Percentiles rank a stretch among this genome's conserved stretches.
Conservation (phyloP, 2,888 invertebrate genomes). For the Drosophila barbarae region DNA sequence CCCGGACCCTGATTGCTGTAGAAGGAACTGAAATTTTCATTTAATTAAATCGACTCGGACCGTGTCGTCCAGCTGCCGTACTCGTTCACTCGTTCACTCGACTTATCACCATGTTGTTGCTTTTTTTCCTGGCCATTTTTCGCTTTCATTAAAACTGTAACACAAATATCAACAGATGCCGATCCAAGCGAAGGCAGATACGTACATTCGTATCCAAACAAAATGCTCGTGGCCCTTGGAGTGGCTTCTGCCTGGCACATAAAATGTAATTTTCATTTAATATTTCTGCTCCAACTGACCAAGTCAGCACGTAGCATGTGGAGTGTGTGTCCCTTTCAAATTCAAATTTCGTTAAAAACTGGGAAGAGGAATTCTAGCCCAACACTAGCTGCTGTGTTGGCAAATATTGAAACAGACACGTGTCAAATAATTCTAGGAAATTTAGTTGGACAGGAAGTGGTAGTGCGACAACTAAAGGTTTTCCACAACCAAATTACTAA, state of each 20-base stretch:
- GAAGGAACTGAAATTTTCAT: slow-evolving; percentile 42
- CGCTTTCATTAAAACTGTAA: slow-evolving; percentile 47
- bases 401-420: slow-evolving; percentile 48
- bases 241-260: slow-evolving; percentile 12
- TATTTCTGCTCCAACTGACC: slow-evolving; percentile 36
- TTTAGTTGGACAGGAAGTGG: neutral
- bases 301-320: slow-evolving; percentile 25
- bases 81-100: neutral
- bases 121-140: slow-evolving; percentile 25
- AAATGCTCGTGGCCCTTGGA: slow-evolving; percentile 2
- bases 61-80: neutral
- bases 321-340: slow-evolving; percentile 15
- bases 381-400: neutral
- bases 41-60: slow-evolving; percentile 56
- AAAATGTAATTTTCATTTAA: slow-evolving; percentile 39
- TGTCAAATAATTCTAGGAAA: slow-evolving; percentile 20
- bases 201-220: neutral
- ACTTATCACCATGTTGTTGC: slow-evolving; percentile 4
- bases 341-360: slow-evolving; percentile 17
- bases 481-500: neutral
- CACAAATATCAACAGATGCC: slow-evolving; percentile 24
- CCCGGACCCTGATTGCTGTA: slow-evolving; percentile 8
- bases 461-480: neutral
- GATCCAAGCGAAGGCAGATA: slow-evolving; percentile 2
- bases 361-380: neutral